Percentiles rank a stretch among this genome's conserved stretches.
phyloP scores from a whole-genome alignment of 2,113 vertebrate genomes.

The Corythornis cristatus region DNA sequence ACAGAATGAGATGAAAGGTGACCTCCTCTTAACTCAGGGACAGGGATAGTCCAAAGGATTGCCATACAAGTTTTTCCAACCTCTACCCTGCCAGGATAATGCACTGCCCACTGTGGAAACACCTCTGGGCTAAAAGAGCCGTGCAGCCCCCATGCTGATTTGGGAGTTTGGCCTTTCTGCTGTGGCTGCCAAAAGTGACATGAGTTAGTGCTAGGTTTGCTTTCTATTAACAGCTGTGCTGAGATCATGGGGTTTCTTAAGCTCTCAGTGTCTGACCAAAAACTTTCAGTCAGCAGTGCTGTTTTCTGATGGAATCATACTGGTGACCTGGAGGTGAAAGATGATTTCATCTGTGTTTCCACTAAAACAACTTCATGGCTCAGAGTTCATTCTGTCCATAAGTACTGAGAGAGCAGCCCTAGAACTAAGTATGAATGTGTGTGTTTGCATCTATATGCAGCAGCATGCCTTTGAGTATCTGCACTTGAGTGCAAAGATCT shows the following conservation, averaged over 20 bases:
- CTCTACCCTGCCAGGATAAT: constrained; percentile 23
- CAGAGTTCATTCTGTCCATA: background rate
- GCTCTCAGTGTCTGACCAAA: background rate
- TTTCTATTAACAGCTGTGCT: constrained; percentile 64
- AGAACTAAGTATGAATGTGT: background rate
- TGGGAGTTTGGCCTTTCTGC: constrained; percentile 50
- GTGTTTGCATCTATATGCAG: background rate
- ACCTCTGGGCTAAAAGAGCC: constrained; percentile 41
- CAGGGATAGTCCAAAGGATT: background rate
- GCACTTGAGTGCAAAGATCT: background rate
- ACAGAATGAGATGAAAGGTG: background rate
- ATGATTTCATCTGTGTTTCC: constrained; percentile 57
- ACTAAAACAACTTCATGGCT: constrained; percentile 16
- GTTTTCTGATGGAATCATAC: constrained; percentile 48
- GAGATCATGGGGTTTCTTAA: constrained; percentile 66
- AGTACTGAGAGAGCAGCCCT: background rate
- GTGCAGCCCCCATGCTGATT: constrained; percentile 37
- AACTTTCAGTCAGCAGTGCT: constrained; percentile 54
- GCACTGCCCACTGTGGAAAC: background rate
- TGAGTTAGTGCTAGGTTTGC: constrained; percentile 57
- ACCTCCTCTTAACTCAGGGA: background rate
- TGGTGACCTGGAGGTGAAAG: constrained; percentile 55
- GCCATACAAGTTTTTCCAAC: constrained; percentile 10
- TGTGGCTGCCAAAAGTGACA: constrained; percentile 55
- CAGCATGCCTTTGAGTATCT: background rate